phyloP scores from a whole-genome alignment of 2,113 vertebrate species.

The Columba janthina region DNA sequence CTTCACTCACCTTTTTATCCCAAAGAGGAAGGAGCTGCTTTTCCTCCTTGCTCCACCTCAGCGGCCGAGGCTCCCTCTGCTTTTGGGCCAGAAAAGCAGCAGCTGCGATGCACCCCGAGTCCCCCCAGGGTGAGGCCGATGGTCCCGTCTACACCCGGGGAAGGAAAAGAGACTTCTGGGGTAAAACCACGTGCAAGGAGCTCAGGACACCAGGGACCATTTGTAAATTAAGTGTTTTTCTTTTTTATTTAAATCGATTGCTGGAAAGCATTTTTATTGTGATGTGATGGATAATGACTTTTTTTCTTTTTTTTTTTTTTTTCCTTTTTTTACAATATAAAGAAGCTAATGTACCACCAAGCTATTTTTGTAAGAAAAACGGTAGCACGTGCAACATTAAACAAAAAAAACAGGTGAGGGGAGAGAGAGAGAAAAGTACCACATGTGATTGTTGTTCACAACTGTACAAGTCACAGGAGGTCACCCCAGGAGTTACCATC shows the following conservation, averaged over 20 bases:
- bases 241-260: constrained; percentile 86
- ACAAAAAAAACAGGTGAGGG: not conserved
- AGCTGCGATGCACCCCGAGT: accelerated
- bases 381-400: constrained; percentile 56
- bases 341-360: constrained; percentile 84
- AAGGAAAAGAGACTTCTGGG: not conserved
- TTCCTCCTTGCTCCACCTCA: not conserved
- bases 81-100: not conserved
- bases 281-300: constrained; percentile 65
- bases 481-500: constrained; percentile 43
- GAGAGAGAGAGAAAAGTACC: constrained; percentile 75
- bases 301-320: constrained; percentile 2
- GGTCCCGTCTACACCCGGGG: accelerated
- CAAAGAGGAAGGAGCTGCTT: not conserved
- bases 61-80: not conserved
- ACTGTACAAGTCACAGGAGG: constrained; percentile 81
- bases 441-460: constrained; percentile 81
- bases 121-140: accelerated
- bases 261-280: constrained; percentile 83
- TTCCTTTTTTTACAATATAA: constrained; percentile 77
- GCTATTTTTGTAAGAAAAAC: constrained; percentile 77
- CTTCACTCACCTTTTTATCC: not conserved
- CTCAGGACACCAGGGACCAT: not conserved
- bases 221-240: constrained; percentile 70
- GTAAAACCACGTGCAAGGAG: not conserved